phyloP scores from a whole-genome alignment of 2,113 vertebrate species.

The Halichoerus grypus region DNA sequence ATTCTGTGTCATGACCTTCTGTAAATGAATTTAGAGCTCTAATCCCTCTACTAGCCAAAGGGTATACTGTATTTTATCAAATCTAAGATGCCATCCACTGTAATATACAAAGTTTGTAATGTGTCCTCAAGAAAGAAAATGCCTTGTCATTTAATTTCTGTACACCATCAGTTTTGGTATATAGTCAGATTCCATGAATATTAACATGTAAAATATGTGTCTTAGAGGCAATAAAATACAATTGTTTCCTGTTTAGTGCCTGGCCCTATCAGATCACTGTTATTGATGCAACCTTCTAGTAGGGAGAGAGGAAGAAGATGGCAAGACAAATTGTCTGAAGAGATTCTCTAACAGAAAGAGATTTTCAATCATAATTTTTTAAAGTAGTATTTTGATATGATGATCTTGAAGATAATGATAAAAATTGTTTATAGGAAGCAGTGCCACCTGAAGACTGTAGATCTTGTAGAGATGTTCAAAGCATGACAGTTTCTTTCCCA shows the following conservation, averaged over 20 bases:
- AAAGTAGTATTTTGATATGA: not conserved
- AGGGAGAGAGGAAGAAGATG: not conserved
- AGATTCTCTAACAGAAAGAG: not conserved
- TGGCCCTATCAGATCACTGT: not conserved
- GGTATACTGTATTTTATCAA: not conserved
- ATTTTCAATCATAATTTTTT: not conserved
- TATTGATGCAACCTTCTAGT: not conserved
- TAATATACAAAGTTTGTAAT: not conserved
- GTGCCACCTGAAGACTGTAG: not conserved
- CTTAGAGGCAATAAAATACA: not conserved
- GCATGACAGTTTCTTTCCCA: not conserved
- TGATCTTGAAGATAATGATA: not conserved
- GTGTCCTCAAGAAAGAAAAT: slow-evolving; percentile 13
- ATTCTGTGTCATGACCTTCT: not conserved
- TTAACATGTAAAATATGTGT: slow-evolving; percentile 4
- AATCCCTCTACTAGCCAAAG: not conserved
- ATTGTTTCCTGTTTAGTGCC: not conserved
- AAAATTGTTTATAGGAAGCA: not conserved
- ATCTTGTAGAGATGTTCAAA: not conserved
- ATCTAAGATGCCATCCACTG: not conserved
- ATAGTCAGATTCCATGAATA: slow-evolving; percentile 11
- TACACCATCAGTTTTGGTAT: not conserved
- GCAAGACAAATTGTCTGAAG: not conserved
- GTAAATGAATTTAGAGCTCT: not conserved
- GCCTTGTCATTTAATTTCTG: not conserved